These are phyloP conservation scores for Grammomys dolichurus DNA, from an alignment of 2,113 vertebrate species.

Conservation along the genomic window DNA sequence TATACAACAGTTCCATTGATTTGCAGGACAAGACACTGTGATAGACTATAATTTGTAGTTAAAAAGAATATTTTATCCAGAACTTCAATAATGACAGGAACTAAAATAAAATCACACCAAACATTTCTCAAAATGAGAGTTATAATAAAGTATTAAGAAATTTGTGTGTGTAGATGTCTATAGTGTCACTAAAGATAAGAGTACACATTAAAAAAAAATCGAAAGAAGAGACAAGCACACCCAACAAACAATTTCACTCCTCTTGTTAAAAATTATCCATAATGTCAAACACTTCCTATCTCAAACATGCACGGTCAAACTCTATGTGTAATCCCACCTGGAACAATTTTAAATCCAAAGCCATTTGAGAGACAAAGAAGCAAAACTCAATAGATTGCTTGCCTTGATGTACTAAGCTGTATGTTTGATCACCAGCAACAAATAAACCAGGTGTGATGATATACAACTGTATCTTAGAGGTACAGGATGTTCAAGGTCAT, in stretches of 20 bases:
- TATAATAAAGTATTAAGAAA: background rate
- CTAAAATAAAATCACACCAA: background rate
- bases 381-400: background rate
- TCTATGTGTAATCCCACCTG: background rate
- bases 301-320: constrained; percentile 29
- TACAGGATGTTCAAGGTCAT: background rate
- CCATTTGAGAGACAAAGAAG: constrained; percentile 3
- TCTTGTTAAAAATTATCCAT: background rate
- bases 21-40: background rate
- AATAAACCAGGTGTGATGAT: background rate
- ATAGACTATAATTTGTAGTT: constrained; percentile 22
- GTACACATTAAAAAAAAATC: background rate
- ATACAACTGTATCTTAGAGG: background rate
- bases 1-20: background rate
- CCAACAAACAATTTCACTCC: background rate
- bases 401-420: background rate
- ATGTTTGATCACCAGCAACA: background rate
- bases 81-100: background rate
- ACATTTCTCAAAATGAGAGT: background rate
- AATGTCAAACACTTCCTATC: background rate
- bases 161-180: background rate
- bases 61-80: background rate
- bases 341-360: constrained; percentile 40
- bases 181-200: background rate
- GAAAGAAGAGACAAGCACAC: background rate